phyloP scores from a whole-genome alignment of 2,113 vertebrate species.

The Crotalus helleri region DNA sequence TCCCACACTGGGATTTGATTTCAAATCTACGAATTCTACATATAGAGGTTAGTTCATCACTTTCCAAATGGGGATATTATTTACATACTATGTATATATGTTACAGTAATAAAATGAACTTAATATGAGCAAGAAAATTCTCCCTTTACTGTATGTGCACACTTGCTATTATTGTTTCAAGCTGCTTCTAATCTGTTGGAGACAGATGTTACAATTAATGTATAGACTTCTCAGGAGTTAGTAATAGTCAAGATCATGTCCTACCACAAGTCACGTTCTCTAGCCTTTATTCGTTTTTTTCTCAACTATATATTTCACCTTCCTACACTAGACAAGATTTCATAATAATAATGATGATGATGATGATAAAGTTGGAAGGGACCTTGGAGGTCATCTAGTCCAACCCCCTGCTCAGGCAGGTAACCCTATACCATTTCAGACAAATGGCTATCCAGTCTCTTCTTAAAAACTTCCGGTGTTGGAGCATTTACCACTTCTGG shows the following conservation, averaged over 20 bases:
- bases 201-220: background rate
- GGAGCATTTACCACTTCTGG: no score
- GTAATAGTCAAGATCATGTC: background rate
- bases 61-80: constrained; percentile 2
- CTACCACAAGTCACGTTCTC: background rate
- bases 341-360: background rate
- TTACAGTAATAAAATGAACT: accelerated
- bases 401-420: no score
- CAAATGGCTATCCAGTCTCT: no score
- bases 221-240: background rate
- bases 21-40: constrained; percentile 93
- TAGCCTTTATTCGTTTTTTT: background rate
- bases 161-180: background rate
- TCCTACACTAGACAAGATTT: background rate
- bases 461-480: no score
- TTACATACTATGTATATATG: background rate
- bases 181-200: background rate
- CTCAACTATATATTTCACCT: background rate
- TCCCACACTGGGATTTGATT: constrained; percentile 86
- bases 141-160: background rate
- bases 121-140: background rate
- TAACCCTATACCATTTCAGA: no score
- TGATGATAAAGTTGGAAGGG: no score
- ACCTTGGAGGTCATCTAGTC: no score
- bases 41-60: constrained; percentile 84